Base-by-base conservation (phyloP, 1,140 invertebrate species). In the Pinna nobilis region DNA sequence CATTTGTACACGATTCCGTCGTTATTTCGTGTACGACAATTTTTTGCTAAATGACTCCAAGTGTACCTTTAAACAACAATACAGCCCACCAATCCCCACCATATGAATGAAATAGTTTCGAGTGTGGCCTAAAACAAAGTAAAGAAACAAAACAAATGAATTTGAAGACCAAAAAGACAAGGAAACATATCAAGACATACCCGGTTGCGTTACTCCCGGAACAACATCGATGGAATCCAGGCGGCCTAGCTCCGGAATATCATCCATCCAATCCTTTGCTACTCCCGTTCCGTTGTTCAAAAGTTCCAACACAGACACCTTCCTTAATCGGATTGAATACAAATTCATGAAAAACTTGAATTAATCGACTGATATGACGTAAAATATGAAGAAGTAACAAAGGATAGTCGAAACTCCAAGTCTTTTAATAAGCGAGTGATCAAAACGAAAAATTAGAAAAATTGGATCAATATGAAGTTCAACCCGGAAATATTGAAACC, bases 201-300 rank as follows among this genome's bases (percentile, higher is more conserved):
- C 30, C 39, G 68, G 68, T 28, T 70, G 68, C 25, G n/a, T 20
- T 28, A 61, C 41, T 39, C 59, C 68, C 13, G 68, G 68, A 15
- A 61, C 25, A 6, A 70, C 50, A 51, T 59, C 33, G 11, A 70
- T 28, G 4, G 68, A 70, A 35, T 70, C 68, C 20, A 70, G 33
- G 37, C 68, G 30, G 18, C 68, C 68, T 30, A 70, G 32, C 30
- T 59, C 68, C 37, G 57, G 57, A 39, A 70, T 18, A 70, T 70
- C 68, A 6, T 33, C 4, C 68, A 70, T 70, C 30, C 59, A 63
- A 37, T 63, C 59, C 37, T 41, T 37, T 6, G 44, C 6, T 11
- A 20, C 28, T 2, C 59, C 59, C 7, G 59, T 63, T 23, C 59
- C 37, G 15, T 63, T 25, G n/a, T 35, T 44, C 35, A 41, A 13